These are phyloP conservation scores for Cataglyphis livida DNA, from an alignment of 2,888 invertebrate species.

Conservation along the genomic window DNA sequence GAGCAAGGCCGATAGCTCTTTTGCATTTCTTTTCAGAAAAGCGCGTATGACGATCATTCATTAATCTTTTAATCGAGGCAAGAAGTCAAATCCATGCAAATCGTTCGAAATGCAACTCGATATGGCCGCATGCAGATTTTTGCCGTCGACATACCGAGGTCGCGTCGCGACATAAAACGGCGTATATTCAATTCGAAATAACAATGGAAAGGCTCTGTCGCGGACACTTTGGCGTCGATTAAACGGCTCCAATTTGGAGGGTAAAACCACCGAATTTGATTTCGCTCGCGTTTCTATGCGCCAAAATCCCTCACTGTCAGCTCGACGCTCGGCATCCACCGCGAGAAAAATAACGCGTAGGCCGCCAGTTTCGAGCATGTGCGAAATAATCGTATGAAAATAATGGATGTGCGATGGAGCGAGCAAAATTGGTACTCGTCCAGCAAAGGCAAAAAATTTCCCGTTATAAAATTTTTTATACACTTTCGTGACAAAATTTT, in stretches of 20 bases:
- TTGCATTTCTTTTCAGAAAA: background rate
- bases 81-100: conserved; percentile 46
- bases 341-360: conserved; percentile 24
- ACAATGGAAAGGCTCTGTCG: conserved; percentile 49
- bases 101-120: conserved; percentile 49
- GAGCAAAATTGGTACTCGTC: conserved; percentile 12
- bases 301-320: conserved; percentile 53
- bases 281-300: conserved; percentile 52
- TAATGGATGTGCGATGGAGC: conserved; percentile 32
- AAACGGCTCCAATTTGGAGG: conserved; percentile 50
- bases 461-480: conserved; percentile 8
- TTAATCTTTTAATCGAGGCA: conserved; percentile 37
- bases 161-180: conserved; percentile 38
- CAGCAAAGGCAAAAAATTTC: conserved; percentile 25
- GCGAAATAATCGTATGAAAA: conserved; percentile 54
- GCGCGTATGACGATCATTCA: conserved; percentile 1
- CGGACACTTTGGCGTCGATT: conserved; percentile 52
- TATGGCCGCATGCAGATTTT: conserved; percentile 43
- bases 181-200: conserved; percentile 51
- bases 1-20: background rate
- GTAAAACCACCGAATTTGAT: conserved; percentile 55
- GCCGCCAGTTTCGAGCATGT: conserved; percentile 2
- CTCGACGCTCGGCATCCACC: conserved; percentile 13
- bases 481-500: too few relatives aligned
- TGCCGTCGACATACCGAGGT: conserved; percentile 29